These are phyloP conservation scores for Elgaria multicarinata DNA, from an alignment of 2,113 vertebrate species.

Conservation along the genomic window DNA sequence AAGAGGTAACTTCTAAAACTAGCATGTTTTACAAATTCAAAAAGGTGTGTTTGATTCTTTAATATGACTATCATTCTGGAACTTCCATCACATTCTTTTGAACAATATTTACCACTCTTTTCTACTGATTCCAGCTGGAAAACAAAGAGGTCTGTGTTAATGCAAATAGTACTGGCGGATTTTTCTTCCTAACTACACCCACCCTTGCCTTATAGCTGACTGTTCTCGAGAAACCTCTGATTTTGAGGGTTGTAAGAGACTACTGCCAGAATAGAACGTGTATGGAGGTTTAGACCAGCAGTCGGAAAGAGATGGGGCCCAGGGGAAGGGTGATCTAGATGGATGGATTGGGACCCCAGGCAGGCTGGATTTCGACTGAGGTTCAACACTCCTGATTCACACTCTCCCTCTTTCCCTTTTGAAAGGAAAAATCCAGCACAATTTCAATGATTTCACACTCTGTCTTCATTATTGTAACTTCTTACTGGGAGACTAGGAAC, in stretches of 20 bases:
- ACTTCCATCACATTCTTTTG: neutral
- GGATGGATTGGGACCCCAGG: too few species aligned
- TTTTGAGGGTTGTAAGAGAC: neutral
- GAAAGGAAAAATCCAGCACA: too few species aligned
- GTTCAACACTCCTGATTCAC: too few species aligned
- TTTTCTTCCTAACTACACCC: neutral
- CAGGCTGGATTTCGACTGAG: too few species aligned
- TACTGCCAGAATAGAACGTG: too few species aligned
- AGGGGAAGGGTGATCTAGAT: too few species aligned
- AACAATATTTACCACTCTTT: neutral
- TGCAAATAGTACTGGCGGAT: neutral
- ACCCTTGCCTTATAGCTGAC: neutral
- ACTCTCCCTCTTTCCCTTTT: too few species aligned
- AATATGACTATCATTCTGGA: neutral
- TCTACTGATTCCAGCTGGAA: neutral
- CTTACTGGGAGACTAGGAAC: too few species aligned
- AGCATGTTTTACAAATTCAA: neutral
- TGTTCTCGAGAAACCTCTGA: neutral
- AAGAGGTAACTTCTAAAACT: neutral
- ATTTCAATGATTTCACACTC: too few species aligned
- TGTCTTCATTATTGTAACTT: too few species aligned
- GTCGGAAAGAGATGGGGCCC: too few species aligned
- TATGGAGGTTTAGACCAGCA: too few species aligned
- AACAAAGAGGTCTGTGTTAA: neutral
- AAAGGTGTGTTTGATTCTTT: neutral